Evolutionary conservation across 37 sponge, comb jelly and placozoan species (phyloP).

Genomic region (Corticium candelabrum): DNA sequence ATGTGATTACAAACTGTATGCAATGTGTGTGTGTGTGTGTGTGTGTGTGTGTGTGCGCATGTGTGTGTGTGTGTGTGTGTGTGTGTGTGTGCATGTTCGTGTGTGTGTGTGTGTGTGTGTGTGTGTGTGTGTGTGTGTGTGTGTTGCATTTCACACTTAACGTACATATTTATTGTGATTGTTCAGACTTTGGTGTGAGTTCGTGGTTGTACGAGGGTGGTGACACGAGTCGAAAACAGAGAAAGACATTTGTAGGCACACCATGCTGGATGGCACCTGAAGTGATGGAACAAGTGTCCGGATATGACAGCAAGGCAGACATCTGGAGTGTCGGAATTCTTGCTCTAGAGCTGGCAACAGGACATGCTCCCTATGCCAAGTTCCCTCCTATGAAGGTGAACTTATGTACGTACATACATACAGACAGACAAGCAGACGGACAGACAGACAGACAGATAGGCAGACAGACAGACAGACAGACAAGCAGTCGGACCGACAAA

Average conservation of each 20-base stretch:
- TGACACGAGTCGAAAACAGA: conserved; percentile 38
- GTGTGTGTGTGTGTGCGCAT: conserved; percentile 15
- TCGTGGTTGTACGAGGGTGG: conserved; percentile 55
- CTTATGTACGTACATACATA: too few species aligned
- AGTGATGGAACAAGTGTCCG: conserved; percentile 81
- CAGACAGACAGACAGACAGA: not conserved
- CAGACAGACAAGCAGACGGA: too few species aligned
- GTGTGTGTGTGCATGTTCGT: conserved; percentile 1
- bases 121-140: not conserved
- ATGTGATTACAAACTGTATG: too few species aligned
- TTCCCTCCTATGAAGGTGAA: conserved; percentile 93
- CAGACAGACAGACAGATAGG: too few species aligned
- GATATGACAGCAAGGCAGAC: conserved; percentile 74
- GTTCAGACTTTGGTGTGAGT: conserved; percentile 92
- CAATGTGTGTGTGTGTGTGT: not conserved
- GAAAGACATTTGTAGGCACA: conserved; percentile 94
- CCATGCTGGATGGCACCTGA: conserved; percentile 99
- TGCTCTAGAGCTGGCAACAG: conserved; percentile 91
- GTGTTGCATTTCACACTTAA: not conserved
- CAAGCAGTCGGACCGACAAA: too few species aligned
- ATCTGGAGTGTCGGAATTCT: conserved; percentile 89
- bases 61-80: conserved; percentile 20
- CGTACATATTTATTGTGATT: not conserved
- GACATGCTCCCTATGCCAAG: conserved; percentile 93
- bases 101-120: conserved; percentile 2